Conservation (phyloP, 2,113 vertebrate species). For the Corythaixoides concolor region DNA sequence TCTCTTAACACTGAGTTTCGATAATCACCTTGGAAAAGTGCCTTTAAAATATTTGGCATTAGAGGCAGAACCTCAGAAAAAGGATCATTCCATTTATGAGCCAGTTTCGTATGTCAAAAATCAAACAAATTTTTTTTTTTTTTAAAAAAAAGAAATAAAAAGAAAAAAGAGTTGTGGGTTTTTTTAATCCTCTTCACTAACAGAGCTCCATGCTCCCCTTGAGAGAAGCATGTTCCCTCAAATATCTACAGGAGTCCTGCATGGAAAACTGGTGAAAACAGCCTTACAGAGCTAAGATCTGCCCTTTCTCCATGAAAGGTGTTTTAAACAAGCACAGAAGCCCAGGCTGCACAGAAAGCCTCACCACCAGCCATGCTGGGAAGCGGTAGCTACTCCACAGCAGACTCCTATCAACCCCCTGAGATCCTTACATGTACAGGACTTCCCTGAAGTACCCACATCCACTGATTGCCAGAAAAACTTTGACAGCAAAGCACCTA, state of each 20-base stretch:
- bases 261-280: neutral
- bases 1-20: neutral
- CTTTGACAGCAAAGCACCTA: fast-evolving
- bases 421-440: neutral
- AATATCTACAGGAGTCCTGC: neutral
- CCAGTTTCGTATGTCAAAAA: neutral
- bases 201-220: neutral
- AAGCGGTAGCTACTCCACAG: neutral
- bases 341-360: neutral
- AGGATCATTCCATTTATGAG: neutral
- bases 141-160: too few species aligned
- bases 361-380: neutral
- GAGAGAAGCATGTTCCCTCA: neutral
- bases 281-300: fast-evolving
- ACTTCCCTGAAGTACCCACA: neutral
- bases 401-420: neutral
- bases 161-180: neutral
- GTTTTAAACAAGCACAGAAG: neutral
- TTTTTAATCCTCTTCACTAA: neutral
- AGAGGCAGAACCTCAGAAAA: neutral
- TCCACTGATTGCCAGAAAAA: neutral
- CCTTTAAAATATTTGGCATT: conserved; percentile 1
- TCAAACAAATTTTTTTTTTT: too few species aligned
- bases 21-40: neutral
- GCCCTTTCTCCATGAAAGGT: neutral